Percentiles rank a stretch among this genome's conserved stretches.
These are phyloP conservation scores for Ditylenchus weischeri DNA, from an alignment of 2,888 invertebrate species.

Conservation along the genomic window DNA sequence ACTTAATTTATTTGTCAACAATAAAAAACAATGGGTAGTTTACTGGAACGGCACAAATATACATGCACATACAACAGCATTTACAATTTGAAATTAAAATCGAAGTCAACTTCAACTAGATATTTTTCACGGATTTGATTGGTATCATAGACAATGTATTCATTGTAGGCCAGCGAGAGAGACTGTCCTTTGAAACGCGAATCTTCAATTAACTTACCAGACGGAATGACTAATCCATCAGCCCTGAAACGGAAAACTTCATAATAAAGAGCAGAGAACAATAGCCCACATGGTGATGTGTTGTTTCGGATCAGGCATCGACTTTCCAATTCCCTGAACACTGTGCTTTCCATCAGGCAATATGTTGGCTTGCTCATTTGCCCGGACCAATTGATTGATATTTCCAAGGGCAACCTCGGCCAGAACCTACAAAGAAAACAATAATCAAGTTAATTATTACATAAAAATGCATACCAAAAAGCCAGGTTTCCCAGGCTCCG, in stretches of 20 bases:
- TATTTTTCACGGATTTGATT: slow-evolving; percentile 62
- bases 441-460: no score
- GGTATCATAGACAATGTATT: slow-evolving; percentile 61
- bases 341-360: slow-evolving; percentile 61
- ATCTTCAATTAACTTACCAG: slow-evolving; percentile 57
- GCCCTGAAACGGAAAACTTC: slow-evolving; percentile 19
- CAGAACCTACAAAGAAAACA: slow-evolving; percentile 36
- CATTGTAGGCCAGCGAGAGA: slow-evolving; percentile 63
- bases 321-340: slow-evolving; percentile 60
- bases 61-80: not conserved
- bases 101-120: slow-evolving; percentile 62
- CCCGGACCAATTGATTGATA: slow-evolving; percentile 58
- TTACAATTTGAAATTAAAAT: slow-evolving; percentile 43
- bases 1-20: not conserved
- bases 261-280: not conserved
- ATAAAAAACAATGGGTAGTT: not conserved
- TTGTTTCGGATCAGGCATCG: slow-evolving; percentile 58
- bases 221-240: slow-evolving; percentile 60
- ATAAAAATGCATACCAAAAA: slow-evolving; percentile 55
- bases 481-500: slow-evolving; percentile 58
- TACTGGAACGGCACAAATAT: not conserved
- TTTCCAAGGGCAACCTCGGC: slow-evolving; percentile 60
- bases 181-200: slow-evolving; percentile 40
- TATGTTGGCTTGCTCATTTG: slow-evolving; percentile 60
- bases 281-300: slow-evolving; percentile 34